Evolutionary conservation across 2,888 invertebrate genomes (phyloP).

Genomic region (Eurytoma californica): DNA sequence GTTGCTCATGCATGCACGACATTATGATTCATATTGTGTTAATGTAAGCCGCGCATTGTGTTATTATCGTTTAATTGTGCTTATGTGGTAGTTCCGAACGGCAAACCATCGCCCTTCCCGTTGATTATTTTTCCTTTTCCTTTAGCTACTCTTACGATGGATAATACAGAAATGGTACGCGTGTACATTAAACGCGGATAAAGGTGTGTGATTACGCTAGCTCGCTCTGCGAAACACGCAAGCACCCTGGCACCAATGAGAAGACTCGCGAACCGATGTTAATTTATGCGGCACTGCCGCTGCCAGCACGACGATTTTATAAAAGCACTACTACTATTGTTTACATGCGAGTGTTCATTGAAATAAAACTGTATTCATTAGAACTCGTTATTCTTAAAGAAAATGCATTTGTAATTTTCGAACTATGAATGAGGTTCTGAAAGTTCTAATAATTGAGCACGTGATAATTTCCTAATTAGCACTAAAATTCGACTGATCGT

Average conservation of each 20-base stretch:
- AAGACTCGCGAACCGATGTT: neutral
- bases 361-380: neutral
- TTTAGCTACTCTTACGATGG: neutral
- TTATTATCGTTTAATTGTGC: slow-evolving; percentile 45
- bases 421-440: too few relatives aligned
- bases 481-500: too few relatives aligned
- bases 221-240: slow-evolving; percentile 15
- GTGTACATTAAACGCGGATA: slow-evolving; percentile 29
- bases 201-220: slow-evolving; percentile 20
- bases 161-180: neutral
- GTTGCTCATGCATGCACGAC: neutral
- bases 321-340: neutral
- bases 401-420: too few relatives aligned
- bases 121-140: neutral
- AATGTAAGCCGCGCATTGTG: slow-evolving; percentile 28
- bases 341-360: too few relatives aligned
- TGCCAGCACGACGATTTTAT: slow-evolving; percentile 46
- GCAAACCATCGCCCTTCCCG: neutral
- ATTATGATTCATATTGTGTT: slow-evolving; percentile 48
- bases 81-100: neutral
- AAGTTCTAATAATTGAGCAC: too few relatives aligned
- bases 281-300: slow-evolving; percentile 23
- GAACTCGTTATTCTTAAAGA: too few relatives aligned
- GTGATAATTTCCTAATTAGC: too few relatives aligned
- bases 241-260: neutral